A percentile compares a stretch with the other conserved stretches of the same genome.
phyloP scores from a whole-genome alignment of 2,888 invertebrate species.

The Strigamia transsilvanica region DNA sequence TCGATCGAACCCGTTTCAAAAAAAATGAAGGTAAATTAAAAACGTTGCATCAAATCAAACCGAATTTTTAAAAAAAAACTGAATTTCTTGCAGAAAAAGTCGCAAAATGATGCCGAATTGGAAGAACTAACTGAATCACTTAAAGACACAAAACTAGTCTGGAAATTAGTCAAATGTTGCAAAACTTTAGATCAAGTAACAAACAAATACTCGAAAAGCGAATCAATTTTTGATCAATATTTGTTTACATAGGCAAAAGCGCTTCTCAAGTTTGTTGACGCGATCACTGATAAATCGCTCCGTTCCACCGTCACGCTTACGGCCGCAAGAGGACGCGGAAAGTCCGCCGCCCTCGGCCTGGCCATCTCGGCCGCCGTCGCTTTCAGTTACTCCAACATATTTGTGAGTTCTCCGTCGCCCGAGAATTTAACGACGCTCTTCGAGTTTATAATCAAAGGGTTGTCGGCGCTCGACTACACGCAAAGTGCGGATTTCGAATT shows the following conservation, averaged over 20 bases:
- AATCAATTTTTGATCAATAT: not conserved
- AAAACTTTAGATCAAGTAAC: slow-evolving; percentile 86
- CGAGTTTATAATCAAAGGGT: slow-evolving; percentile 94
- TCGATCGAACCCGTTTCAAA: slow-evolving; percentile 75
- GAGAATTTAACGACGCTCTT: slow-evolving; percentile 98
- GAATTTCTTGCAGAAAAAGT: not conserved
- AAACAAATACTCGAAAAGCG: not conserved
- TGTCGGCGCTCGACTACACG: slow-evolving; percentile 85
- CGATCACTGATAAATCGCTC: slow-evolving; percentile 88
- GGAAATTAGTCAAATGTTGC: slow-evolving; percentile 85
- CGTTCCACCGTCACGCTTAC: slow-evolving; percentile 93
- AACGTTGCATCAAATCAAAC: not conserved
- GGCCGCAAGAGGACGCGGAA: slow-evolving; percentile 95
- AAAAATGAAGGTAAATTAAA: not conserved
- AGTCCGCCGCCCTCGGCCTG: slow-evolving; percentile 95
- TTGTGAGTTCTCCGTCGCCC: slow-evolving; percentile 97
- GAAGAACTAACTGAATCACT: slow-evolving; percentile 81
- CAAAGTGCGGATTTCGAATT: slow-evolving; percentile 80
- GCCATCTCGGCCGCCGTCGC: slow-evolving; percentile 75
- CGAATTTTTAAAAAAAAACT: not conserved
- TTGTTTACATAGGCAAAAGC: slow-evolving; percentile 74
- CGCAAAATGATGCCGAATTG: slow-evolving; percentile 68
- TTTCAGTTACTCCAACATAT: slow-evolving; percentile 86
- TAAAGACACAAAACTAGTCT: slow-evolving; percentile 90
- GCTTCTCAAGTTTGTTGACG: slow-evolving; percentile 90